A percentile compares a stretch with the other conserved stretches of the same genome.
phyloP scores from a whole-genome alignment of 1,140 invertebrate genomes.

The Heliconius nattereri region DNA sequence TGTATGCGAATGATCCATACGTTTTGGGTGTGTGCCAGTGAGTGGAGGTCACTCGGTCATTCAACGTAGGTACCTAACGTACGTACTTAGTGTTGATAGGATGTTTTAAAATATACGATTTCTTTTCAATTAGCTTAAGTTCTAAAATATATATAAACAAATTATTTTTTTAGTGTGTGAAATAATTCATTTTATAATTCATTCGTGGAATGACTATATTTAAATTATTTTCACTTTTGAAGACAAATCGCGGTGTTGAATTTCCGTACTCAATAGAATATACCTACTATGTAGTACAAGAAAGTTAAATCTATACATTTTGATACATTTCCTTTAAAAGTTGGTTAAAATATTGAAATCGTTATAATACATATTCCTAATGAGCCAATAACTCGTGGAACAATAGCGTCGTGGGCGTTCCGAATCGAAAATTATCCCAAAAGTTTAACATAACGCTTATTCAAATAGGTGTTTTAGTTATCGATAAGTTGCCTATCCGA shows the following conservation, averaged over 20 bases:
- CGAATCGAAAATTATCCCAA: constrained; percentile 75
- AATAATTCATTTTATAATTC: too few species aligned
- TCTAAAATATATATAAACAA: background rate
- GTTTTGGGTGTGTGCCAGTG: constrained; percentile 11
- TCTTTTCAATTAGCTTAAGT: too few species aligned
- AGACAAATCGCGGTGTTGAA: too few species aligned
- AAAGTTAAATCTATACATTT: too few species aligned
- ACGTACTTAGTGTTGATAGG: background rate
- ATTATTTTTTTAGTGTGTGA: background rate
- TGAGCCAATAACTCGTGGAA: constrained; percentile 79
- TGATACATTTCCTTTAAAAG: constrained; percentile 3
- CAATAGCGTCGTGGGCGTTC: constrained; percentile 75
- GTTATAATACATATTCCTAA: constrained; percentile 66
- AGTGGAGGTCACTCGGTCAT: constrained; percentile 8
- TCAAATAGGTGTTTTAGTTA: constrained; percentile 77
- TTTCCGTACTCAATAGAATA: too few species aligned
- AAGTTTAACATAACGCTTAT: constrained; percentile 79
- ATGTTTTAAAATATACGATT: background rate
- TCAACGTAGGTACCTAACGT: constrained; percentile 1
- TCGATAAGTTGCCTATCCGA: constrained; percentile 27
- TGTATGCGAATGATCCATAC: constrained; percentile 7
- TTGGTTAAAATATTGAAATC: constrained; percentile 56
- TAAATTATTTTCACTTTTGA: too few species aligned
- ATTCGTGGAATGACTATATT: too few species aligned
- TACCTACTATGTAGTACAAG: too few species aligned